Evolutionary conservation across 2,113 vertebrate species (phyloP).

Genomic region (Ameiurus melas): DNA sequence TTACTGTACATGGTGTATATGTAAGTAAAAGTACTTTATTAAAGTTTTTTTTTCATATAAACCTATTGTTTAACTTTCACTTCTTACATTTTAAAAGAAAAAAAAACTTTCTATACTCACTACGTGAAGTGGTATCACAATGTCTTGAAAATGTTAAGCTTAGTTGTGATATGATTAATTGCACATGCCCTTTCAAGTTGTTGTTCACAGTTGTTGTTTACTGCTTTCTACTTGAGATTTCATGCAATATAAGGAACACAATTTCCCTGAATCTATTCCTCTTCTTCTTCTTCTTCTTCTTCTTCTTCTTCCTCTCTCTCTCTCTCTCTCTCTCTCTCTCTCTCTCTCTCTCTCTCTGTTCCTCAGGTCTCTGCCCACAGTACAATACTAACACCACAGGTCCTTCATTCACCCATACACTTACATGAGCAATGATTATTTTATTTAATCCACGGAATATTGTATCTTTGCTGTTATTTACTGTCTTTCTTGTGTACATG

Average conservation of each 20-base stretch:
- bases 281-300: background rate
- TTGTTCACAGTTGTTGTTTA: background rate
- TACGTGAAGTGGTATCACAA: background rate
- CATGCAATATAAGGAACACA: background rate
- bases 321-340: conserved; percentile 3
- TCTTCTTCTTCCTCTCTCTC: background rate
- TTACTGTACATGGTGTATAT: background rate
- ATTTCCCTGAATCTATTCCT: background rate
- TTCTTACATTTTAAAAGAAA: background rate
- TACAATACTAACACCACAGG: conserved; percentile 52
- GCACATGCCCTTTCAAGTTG: background rate
- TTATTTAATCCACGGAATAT: background rate
- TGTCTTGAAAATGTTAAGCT: background rate
- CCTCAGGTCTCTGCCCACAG: conserved; percentile 70
- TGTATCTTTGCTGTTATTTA: background rate
- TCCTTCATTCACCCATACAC: conserved; percentile 23
- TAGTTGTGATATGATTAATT: background rate
- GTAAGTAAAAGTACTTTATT: background rate
- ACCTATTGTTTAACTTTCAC: no score
- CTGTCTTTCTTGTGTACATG: background rate
- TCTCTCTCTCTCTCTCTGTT: conserved; percentile 9
- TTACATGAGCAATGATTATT: conserved; percentile 60
- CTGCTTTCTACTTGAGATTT: background rate
- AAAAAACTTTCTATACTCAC: background rate
- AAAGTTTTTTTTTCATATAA: background rate